Conservation (phyloP, 2,113 vertebrate species). For the Barbus barbus region DNA sequence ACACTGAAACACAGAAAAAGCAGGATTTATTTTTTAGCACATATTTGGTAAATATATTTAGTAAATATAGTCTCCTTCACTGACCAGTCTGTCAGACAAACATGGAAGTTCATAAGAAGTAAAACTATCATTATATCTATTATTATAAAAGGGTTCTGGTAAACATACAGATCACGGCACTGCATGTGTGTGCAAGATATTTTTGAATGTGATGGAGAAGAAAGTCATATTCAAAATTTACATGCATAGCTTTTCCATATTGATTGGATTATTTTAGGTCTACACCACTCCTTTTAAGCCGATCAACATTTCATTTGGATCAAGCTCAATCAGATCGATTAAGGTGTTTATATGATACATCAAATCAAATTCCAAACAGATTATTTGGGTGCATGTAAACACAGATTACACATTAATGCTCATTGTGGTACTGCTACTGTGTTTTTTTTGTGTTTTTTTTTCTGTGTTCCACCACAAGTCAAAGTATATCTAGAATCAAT, state of each 20-base stretch:
- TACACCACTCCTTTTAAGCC: background rate
- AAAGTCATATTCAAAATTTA: background rate
- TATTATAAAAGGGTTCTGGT: background rate
- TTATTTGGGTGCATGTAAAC: background rate
- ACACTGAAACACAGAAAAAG: background rate
- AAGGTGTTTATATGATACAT: background rate
- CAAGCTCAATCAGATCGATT: background rate
- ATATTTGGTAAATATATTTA: slow-evolving; percentile 1
- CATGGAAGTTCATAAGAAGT: background rate
- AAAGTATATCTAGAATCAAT: slow-evolving; percentile 41
- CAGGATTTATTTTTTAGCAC: background rate
- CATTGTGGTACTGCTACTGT: slow-evolving; percentile 2
- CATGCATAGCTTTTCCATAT: background rate
- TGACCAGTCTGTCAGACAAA: background rate
- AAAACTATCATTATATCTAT: background rate
- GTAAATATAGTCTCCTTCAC: background rate
- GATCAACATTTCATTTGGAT: background rate
- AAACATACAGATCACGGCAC: background rate
- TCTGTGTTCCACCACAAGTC: slow-evolving; percentile 44
- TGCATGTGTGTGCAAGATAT: background rate
- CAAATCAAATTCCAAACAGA: background rate
- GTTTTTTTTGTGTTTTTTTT: slow-evolving; percentile 47
- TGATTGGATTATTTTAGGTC: background rate
- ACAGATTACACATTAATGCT: slow-evolving; percentile 19
- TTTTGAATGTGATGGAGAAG: background rate